Percentiles rank a stretch among this genome's conserved stretches.
Evolutionary conservation across 2,113 vertebrate species (phyloP).

Genomic region (Sterrhoptilus dennistouni): DNA sequence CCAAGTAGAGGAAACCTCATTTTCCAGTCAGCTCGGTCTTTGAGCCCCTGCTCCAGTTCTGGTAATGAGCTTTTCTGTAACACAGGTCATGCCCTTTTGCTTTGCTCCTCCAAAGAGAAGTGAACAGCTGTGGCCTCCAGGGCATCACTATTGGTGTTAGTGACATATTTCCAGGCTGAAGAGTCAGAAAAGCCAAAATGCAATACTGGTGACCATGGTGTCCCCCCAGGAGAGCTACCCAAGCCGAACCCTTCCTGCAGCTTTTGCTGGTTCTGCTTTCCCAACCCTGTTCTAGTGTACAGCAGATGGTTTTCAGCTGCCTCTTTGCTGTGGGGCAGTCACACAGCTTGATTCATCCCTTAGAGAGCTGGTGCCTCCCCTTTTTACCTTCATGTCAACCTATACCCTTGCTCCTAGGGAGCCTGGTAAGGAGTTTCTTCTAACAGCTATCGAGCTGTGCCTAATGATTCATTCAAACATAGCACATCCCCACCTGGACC

Average conservation of each 20-base stretch:
- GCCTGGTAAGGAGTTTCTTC: neutral
- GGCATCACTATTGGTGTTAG: neutral
- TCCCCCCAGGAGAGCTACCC: neutral
- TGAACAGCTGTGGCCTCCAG: neutral
- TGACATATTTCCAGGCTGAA: neutral
- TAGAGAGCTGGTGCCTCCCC: neutral
- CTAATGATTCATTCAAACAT: accelerated
- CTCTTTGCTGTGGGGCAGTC: neutral
- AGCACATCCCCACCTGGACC: accelerated
- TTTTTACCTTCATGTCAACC: neutral
- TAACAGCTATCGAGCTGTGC: neutral
- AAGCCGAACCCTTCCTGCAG: neutral
- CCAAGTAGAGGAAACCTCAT: neutral
- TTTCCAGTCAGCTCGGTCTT: neutral
- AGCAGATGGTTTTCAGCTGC: neutral
- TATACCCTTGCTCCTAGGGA: neutral
- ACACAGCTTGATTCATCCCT: neutral
- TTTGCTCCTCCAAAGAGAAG: neutral
- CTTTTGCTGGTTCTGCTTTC: neutral
- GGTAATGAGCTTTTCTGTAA: neutral
- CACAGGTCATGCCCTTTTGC: neutral
- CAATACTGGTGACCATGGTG: neutral
- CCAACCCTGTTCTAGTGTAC: neutral
- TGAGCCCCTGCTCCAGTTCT: neutral
- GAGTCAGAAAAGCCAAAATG: neutral